These are phyloP conservation scores for Neomicropteryx cornuta DNA, from an alignment of 1,140 invertebrate genomes.

Conservation along the genomic window DNA sequence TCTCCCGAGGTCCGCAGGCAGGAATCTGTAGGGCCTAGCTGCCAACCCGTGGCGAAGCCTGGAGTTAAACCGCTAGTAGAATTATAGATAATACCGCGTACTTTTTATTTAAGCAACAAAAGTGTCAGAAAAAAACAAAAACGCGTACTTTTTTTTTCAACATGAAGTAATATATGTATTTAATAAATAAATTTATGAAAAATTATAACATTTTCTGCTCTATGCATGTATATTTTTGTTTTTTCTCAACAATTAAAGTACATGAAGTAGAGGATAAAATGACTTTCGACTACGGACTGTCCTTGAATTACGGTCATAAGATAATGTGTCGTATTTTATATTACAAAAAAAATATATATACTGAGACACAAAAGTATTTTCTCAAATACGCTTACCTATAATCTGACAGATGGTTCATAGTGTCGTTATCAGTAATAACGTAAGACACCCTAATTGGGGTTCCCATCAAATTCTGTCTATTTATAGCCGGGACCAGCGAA, in stretches of 20 bases:
- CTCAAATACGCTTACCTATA: constrained; percentile 26
- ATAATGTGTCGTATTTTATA: constrained; percentile 1
- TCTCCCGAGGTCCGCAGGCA: too few species aligned
- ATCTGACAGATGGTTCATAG: constrained; percentile 47
- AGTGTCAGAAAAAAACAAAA: too few species aligned
- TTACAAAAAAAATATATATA: background rate
- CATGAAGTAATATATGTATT: too few species aligned
- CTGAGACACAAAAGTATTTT: constrained; percentile 2
- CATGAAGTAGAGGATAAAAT: background rate
- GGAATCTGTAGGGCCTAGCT: too few species aligned
- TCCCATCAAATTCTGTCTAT: constrained; percentile 30
- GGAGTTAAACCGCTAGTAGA: too few species aligned
- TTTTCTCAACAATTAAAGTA: background rate
- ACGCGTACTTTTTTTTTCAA: too few species aligned
- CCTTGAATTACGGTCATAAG: background rate
- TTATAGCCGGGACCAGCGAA: constrained; percentile 16
- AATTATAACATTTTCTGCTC: too few species aligned
- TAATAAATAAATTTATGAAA: too few species aligned
- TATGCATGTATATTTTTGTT: background rate
- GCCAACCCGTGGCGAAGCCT: too few species aligned
- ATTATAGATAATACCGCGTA: too few species aligned
- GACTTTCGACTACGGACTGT: background rate
- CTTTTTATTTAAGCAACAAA: too few species aligned
- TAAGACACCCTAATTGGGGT: constrained; percentile 32
- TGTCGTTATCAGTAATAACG: constrained; percentile 45